Base-by-base conservation (phyloP, 2,797 vertebrate species). In the Onychomys arenicola region DNA sequence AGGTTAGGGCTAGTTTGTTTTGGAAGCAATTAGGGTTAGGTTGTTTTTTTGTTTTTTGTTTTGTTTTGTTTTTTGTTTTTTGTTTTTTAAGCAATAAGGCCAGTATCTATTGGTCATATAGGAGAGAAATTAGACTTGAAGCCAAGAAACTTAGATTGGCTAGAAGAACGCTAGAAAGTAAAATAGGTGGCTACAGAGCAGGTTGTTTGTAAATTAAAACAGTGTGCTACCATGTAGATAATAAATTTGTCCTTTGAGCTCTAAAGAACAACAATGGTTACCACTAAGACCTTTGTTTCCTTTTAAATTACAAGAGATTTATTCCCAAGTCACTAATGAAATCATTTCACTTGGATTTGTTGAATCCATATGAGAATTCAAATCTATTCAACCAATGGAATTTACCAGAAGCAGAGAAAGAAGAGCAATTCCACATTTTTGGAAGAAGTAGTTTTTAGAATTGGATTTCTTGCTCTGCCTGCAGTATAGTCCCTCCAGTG, bases 321-420 rank as follows among this genome's bases (percentile, higher is more conserved):
- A 57, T 96, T 97, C 67, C 46, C 90, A 90, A 93, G 82, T 94
- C 83, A 92, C 88, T 94, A 97, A 92, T 87, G 91, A 91, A 43
- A 49, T 32, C 82, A 92, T 93, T 93, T 94, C 52, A 83, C 93
- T 97, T 92, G 84, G 57, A 93, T 97, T 97, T 96, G 96, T 94
- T 89, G 59, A 96, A 96, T 88, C 65, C 85, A 88, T 84, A 94
- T 96, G 92, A 93, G 84, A 96, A 92, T 91, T 95, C 89, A 90
- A 88, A 93, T 95, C 87, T 85, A 55, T 16, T 96, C 57, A 93
- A 95, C 61, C 94, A 96, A 91, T 93, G 96, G 95, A 96, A 95
- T 95, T 94, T 96, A 95, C 88, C 80, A 87, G 59, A 95, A 93
- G 55, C 3, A 1, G 25, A 96, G 95, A 82, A 91, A 78, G 40